Evolutionary conservation across 2,888 invertebrate species (phyloP).

Genomic region (Noctua janthina): DNA sequence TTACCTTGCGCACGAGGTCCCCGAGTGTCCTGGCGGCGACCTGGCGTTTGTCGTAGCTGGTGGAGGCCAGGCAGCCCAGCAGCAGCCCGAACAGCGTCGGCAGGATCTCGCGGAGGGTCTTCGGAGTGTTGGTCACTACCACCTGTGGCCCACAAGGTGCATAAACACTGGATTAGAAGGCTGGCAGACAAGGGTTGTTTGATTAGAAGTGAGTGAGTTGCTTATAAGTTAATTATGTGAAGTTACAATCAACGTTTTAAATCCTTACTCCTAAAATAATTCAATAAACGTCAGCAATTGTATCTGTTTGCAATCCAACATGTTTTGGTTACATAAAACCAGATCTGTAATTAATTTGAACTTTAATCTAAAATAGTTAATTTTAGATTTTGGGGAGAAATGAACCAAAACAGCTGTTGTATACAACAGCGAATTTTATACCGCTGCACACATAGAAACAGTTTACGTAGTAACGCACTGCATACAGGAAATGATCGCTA

Average conservation of each 20-base stretch:
- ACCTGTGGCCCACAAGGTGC: slow-evolving; percentile 85
- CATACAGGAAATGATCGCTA: slow-evolving; percentile 30
- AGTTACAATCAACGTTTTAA: neutral
- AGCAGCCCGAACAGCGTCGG: slow-evolving; percentile 97
- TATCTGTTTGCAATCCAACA: neutral
- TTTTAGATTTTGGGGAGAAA: too few relatives aligned
- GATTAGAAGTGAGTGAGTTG: neutral
- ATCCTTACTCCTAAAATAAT: neutral
- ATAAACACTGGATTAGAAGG: neutral
- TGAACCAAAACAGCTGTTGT: neutral
- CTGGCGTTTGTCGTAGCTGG: slow-evolving; percentile 98
- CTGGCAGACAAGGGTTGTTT: neutral
- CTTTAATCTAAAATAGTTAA: neutral
- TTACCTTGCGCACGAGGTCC: slow-evolving; percentile 97
- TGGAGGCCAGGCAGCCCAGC: slow-evolving; percentile 98
- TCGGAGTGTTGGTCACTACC: slow-evolving; percentile 99
- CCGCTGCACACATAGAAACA: neutral
- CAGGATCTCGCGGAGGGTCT: slow-evolving; percentile 98
- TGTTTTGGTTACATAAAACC: neutral
- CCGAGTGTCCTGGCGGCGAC: slow-evolving; percentile 99
- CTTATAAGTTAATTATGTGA: neutral
- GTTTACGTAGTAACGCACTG: neutral
- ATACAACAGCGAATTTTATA: neutral
- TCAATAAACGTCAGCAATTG: neutral
- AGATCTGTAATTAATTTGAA: neutral